Evolutionary conservation across 2,113 vertebrate species (phyloP).

Genomic region (Oreotragus oreotragus): DNA sequence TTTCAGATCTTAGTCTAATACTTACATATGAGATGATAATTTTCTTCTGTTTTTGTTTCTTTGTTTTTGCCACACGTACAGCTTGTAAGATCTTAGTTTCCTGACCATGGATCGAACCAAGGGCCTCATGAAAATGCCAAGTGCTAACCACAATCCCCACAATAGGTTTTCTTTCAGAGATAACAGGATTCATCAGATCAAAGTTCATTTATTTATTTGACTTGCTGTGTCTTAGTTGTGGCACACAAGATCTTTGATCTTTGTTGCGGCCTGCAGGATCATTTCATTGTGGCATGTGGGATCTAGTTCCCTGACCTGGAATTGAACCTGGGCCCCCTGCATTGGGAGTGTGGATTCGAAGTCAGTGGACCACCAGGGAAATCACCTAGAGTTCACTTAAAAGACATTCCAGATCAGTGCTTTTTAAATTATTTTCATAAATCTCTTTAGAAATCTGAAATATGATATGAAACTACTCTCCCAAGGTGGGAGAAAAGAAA

Average conservation of each 20-base stretch:
- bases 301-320: neutral
- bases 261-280: neutral
- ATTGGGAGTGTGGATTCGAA: neutral
- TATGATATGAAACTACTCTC: neutral
- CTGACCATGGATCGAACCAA: neutral
- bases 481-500: neutral
- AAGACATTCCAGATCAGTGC: neutral
- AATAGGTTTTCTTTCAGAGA: neutral
- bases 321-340: neutral
- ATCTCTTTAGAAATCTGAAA: neutral
- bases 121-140: neutral
- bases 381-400: neutral
- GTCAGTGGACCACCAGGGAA: neutral
- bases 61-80: neutral
- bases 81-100: neutral
- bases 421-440: neutral
- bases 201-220: neutral
- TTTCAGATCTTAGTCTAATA: neutral
- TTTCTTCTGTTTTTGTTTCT: neutral
- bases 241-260: neutral
- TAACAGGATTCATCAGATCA: neutral
- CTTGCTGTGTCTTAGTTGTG: neutral
- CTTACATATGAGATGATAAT: neutral
- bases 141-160: neutral
- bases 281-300: neutral